Percentiles rank a stretch among this genome's conserved stretches.
Conservation (phyloP, 2,888 invertebrate genomes). For the Drosophila longiperda region DNA sequence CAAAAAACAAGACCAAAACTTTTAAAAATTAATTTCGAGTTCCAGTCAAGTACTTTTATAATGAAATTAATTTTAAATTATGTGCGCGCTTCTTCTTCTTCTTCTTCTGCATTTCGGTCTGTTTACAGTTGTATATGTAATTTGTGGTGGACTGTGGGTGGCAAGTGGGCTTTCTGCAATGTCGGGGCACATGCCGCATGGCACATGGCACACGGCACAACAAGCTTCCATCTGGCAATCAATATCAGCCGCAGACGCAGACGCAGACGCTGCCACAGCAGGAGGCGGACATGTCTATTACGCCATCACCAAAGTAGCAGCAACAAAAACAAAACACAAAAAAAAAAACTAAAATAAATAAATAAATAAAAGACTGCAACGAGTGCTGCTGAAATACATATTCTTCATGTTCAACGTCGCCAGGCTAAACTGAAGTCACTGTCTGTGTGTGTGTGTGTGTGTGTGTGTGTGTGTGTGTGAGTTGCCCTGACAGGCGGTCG, state of each 20-base stretch:
- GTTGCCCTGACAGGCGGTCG: conserved; percentile 18
- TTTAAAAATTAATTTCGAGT: conserved; percentile 7
- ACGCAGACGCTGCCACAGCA: conserved; percentile 53
- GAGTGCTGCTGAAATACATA: conserved; percentile 39
- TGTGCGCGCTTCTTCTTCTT: not conserved
- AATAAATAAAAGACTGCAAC: conserved; percentile 36
- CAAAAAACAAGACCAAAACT: not conserved
- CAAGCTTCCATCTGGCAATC: conserved; percentile 59
- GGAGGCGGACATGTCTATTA: conserved; percentile 70
- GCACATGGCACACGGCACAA: conserved; percentile 22
- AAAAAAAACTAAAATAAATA: conserved; percentile 21
- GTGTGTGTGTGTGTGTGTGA: conserved; percentile 11
- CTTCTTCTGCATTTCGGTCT: not conserved
- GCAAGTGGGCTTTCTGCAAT: not conserved
- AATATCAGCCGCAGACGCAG: conserved; percentile 42
- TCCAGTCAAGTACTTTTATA: conserved; percentile 33
- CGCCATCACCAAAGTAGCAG: conserved; percentile 64
- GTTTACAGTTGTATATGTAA: conserved; percentile 4
- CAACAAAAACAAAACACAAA: not conserved
- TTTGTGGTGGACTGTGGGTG: not conserved
- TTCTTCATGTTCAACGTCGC: conserved; percentile 64
- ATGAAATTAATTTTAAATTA: conserved; percentile 1
- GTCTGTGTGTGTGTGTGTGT: conserved; percentile 15
- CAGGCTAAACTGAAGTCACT: conserved; percentile 22
- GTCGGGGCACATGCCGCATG: not conserved